These are phyloP conservation scores for Cantharis nigra DNA, from an alignment of 2,888 invertebrate species.

Conservation along the genomic window DNA sequence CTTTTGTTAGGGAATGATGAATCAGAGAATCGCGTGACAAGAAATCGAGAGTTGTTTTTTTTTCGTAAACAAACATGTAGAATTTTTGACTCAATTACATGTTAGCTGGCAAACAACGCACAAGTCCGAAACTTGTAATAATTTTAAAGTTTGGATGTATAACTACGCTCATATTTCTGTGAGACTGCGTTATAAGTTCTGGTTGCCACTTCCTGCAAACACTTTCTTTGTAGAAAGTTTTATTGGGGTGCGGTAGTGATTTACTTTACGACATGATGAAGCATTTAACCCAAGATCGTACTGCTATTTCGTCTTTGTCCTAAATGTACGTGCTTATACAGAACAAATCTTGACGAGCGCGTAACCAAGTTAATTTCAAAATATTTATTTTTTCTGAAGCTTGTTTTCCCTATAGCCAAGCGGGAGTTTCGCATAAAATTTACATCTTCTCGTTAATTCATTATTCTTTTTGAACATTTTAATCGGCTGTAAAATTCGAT, in stretches of 20 bases:
- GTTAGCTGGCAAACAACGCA: slow-evolving; percentile 5
- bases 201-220: slow-evolving; percentile 30
- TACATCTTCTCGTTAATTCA: neutral
- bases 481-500: neutral
- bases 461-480: neutral
- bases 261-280: slow-evolving; percentile 32
- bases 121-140: slow-evolving; percentile 24
- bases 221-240: slow-evolving; percentile 26
- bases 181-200: slow-evolving; percentile 18
- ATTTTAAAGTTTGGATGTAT: slow-evolving; percentile 23
- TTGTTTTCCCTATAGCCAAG: neutral
- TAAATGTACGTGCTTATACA: slow-evolving; percentile 22
- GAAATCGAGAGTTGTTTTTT: neutral
- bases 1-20: neutral
- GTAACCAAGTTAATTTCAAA: slow-evolving; percentile 17
- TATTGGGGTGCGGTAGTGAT: slow-evolving; percentile 28
- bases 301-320: slow-evolving; percentile 20
- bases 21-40: slow-evolving; percentile 7
- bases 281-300: slow-evolving; percentile 28
- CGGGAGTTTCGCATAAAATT: neutral
- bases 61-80: slow-evolving; percentile 9
- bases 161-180: slow-evolving; percentile 26
- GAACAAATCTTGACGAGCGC: slow-evolving; percentile 20
- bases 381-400: neutral
- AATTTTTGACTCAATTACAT: slow-evolving; percentile 8